phyloP scores from a whole-genome alignment of 2,888 invertebrate species.

The Didymodactylos carnosus region DNA sequence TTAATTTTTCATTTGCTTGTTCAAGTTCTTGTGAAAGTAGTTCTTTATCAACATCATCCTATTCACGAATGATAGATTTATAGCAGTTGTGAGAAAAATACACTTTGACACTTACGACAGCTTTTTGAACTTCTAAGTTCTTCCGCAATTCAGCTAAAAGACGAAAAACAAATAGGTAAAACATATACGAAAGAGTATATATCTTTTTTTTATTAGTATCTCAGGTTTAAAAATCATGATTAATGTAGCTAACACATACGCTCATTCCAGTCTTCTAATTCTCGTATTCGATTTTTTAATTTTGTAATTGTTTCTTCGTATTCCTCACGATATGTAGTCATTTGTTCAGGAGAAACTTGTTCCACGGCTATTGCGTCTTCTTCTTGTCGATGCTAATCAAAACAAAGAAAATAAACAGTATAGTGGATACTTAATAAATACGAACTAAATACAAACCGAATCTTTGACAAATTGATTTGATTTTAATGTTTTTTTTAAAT shows the following conservation, averaged over 20 bases:
- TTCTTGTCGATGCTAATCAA: not conserved
- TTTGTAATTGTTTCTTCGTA: not conserved
- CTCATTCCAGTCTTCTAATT: not conserved
- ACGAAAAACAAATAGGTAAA: not conserved
- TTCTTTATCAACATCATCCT: not conserved
- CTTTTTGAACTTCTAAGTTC: not conserved
- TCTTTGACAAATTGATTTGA: not conserved
- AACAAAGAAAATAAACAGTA: too few relatives aligned
- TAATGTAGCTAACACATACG: too few relatives aligned
- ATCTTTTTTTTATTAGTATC: too few relatives aligned
- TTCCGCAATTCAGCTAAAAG: not conserved
- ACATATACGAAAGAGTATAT: too few relatives aligned
- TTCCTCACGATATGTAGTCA: not conserved
- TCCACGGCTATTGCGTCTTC: not conserved
- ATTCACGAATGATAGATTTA: not conserved
- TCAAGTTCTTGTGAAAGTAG: not conserved
- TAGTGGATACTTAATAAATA: not conserved
- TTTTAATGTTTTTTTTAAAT: conserved; percentile 3
- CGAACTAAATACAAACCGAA: not conserved
- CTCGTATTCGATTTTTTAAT: not conserved
- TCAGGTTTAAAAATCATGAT: too few relatives aligned
- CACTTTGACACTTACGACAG: not conserved
- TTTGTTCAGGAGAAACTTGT: not conserved
- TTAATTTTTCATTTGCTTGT: not conserved
- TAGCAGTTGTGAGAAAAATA: too few relatives aligned